Evolutionary conservation across 2,113 vertebrate species (phyloP).

Genomic region (Solea senegalensis): DNA sequence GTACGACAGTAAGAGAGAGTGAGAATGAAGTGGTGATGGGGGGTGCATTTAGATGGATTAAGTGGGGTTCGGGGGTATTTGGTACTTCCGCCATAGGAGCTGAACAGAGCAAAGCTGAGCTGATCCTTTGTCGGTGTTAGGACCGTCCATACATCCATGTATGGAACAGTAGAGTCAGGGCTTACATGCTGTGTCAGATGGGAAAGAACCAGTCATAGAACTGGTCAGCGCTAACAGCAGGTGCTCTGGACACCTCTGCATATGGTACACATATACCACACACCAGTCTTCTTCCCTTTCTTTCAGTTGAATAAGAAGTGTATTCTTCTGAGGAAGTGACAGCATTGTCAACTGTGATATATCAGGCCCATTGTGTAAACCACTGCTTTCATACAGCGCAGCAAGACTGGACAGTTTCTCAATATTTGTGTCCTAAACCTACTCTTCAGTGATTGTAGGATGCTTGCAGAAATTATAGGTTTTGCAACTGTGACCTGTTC

Average conservation of each 20-base stretch:
- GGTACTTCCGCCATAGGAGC: constrained; percentile 26
- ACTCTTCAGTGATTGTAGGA: no score
- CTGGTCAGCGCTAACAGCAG: constrained; percentile 20
- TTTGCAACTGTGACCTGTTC: no score
- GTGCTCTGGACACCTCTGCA: not conserved
- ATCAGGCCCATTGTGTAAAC: no score
- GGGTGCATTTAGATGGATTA: constrained; percentile 71
- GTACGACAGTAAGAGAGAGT: not conserved
- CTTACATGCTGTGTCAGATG: constrained; percentile 42
- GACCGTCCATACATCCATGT: constrained; percentile 28
- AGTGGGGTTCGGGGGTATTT: constrained; percentile 22
- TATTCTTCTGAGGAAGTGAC: constrained; percentile 3
- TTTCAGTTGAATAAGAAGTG: constrained; percentile 5
- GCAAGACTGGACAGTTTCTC: not conserved
- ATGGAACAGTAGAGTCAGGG: not conserved
- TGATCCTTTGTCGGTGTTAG: constrained; percentile 35
- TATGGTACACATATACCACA: not conserved
- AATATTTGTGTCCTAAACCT: not conserved
- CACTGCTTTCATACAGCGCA: no score
- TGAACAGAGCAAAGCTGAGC: constrained; percentile 42
- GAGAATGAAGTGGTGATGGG: constrained; percentile 8
- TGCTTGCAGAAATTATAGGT: no score
- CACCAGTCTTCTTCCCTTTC: not conserved
- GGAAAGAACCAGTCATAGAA: constrained; percentile 11
- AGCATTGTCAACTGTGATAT: not conserved